Evolutionary conservation across 2,113 vertebrate genomes (phyloP).

Genomic region (Rhea americana): DNA sequence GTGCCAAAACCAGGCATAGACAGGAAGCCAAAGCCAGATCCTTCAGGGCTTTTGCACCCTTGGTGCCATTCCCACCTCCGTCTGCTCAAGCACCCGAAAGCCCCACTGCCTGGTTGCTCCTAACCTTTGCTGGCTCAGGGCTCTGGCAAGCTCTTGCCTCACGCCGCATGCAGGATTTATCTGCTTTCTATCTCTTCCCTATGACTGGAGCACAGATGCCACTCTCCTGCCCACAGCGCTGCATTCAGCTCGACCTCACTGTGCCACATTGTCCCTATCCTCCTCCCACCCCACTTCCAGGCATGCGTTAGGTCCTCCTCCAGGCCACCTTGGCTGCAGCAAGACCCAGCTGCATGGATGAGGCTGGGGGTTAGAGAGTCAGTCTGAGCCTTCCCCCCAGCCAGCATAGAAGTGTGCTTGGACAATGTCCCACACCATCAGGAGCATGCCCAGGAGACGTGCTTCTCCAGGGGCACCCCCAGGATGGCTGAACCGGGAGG

Average conservation of each 20-base stretch:
- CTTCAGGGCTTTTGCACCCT: not conserved
- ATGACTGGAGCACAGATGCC: not conserved
- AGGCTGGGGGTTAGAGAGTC: not conserved
- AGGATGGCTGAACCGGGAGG: conserved; percentile 29
- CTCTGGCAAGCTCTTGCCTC: not conserved
- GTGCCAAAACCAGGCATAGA: not conserved
- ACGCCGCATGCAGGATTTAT: not conserved
- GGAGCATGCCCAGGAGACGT: not conserved
- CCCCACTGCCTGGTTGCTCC: not conserved
- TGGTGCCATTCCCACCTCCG: not conserved
- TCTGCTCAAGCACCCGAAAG: not conserved
- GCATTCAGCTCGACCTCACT: not conserved
- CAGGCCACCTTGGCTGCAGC: not conserved
- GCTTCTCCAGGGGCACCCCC: conserved; percentile 4
- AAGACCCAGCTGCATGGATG: not conserved
- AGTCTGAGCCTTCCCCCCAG: not conserved
- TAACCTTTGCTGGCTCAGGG: not conserved
- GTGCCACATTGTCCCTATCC: not conserved
- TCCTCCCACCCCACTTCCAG: not conserved
- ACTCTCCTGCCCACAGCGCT: not conserved
- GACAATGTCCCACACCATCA: not conserved
- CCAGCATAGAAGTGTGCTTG: not conserved
- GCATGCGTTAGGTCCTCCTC: not conserved
- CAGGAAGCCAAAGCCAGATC: not conserved
- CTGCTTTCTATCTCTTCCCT: not conserved